A percentile compares a stretch with the other conserved stretches of the same genome.
These are phyloP conservation scores for Zaprionus inermis DNA, from an alignment of 1,140 invertebrate genomes.

Conservation along the genomic window DNA sequence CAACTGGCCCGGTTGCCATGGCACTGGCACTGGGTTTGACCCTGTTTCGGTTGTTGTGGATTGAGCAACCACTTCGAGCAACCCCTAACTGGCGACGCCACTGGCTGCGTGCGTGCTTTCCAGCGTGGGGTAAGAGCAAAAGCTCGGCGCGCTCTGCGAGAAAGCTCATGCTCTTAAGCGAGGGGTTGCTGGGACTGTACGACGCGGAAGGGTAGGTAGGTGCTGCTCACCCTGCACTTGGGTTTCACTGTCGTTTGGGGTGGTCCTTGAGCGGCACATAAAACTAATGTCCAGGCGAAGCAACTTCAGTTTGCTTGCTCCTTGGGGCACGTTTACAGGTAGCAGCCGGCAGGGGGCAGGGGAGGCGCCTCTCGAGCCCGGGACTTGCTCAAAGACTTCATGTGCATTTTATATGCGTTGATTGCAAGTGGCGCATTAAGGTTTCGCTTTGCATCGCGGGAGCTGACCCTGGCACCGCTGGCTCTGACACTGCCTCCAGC, in stretches of 20 bases:
- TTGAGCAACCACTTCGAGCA: conserved; percentile 9
- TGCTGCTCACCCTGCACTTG: conserved; percentile 8
- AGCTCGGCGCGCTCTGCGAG: conserved; percentile 6
- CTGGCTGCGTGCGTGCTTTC: conserved; percentile 30
- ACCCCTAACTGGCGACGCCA: conserved; percentile 19
- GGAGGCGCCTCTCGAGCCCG: not conserved
- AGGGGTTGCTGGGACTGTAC: not conserved
- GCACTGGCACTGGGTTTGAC: conserved; percentile 5
- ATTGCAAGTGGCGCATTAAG: conserved; percentile 33
- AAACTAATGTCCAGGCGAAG: conserved; percentile 59
- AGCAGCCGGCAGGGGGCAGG: not conserved
- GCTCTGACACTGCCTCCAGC: not conserved
- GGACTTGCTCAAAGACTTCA: conserved; percentile 29
- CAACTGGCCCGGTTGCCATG: conserved; percentile 17
- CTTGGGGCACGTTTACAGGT: conserved; percentile 10
- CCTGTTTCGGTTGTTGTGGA: conserved; percentile 28
- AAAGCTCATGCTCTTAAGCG: conserved; percentile 29
- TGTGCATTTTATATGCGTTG: conserved; percentile 52
- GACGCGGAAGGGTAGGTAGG: too few relatives aligned
- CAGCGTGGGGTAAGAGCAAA: conserved; percentile 25
- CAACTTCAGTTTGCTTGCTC: conserved; percentile 26
- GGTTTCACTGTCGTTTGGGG: conserved; percentile 25
- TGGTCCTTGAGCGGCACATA: conserved; percentile 53
- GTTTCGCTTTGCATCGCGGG: conserved; percentile 10
- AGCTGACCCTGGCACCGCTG: not conserved